phyloP scores from a whole-genome alignment of 2,797 vertebrate genomes.

The Sebastolobus alascanus region DNA sequence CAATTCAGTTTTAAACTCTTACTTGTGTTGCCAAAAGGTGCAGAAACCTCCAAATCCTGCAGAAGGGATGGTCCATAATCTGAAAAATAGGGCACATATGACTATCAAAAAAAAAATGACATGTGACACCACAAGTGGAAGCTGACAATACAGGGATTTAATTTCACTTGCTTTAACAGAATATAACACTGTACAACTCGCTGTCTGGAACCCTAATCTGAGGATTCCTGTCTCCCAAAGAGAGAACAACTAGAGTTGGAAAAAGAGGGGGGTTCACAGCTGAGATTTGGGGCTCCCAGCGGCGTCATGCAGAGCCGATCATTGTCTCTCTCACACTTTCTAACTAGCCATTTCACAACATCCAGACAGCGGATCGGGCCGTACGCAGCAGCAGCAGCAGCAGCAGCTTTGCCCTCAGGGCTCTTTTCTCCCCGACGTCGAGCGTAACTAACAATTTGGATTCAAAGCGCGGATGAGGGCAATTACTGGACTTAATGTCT shows the following conservation, averaged over 20 bases:
- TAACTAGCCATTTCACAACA: conserved; percentile 83
- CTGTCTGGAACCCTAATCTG: conserved; percentile 4
- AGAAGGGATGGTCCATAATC: not conserved
- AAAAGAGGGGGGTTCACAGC: conserved; percentile 31
- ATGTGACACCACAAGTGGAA: conserved; percentile 5
- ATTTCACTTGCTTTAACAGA: conserved; percentile 8
- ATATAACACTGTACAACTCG: not conserved
- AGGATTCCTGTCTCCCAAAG: conserved; percentile 15
- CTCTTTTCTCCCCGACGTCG: conserved; percentile 58
- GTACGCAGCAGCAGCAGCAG: conserved; percentile 64
- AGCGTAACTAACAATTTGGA: conserved; percentile 68
- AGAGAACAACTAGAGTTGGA: conserved; percentile 12
- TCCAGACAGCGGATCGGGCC: conserved; percentile 73
- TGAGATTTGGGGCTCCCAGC: conserved; percentile 68
- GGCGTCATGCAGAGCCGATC: conserved; percentile 83
- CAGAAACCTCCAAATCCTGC: not conserved
- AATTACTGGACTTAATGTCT: conserved; percentile 68
- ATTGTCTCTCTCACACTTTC: conserved; percentile 87
- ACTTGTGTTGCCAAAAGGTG: not conserved
- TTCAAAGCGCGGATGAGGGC: conserved; percentile 57
- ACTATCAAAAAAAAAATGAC: not conserved
- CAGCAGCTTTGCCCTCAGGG: conserved; percentile 65
- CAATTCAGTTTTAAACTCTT: not conserved
- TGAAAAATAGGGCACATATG: not conserved
- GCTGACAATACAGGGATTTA: not conserved